These are phyloP conservation scores for Rosalia funebris DNA, from an alignment of 2,888 invertebrate genomes.

Conservation along the genomic window DNA sequence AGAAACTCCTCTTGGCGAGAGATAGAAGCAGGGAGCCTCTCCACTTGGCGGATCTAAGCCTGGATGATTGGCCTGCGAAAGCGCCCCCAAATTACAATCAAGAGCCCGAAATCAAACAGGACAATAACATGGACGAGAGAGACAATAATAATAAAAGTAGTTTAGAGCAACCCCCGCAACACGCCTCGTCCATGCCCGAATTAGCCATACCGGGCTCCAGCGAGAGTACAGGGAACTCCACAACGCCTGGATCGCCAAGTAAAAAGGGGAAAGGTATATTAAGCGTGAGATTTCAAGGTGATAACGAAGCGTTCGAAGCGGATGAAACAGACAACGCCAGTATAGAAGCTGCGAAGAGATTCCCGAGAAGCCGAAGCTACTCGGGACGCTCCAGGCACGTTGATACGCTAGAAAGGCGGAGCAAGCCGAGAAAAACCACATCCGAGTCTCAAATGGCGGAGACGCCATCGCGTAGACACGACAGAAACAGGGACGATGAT, in stretches of 20 bases:
- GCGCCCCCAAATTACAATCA: conserved; percentile 30
- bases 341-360: conserved; percentile 55
- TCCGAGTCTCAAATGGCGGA: conserved; percentile 57
- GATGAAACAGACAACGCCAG: conserved; percentile 59
- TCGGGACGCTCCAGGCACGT: conserved; percentile 63
- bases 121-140: conserved; percentile 49
- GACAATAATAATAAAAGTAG: conserved; percentile 47
- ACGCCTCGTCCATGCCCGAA: conserved; percentile 74
- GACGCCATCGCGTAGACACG: conserved; percentile 61
- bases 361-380: conserved; percentile 68
- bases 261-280: conserved; percentile 61
- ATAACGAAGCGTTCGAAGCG: conserved; percentile 64
- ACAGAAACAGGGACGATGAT: conserved; percentile 69
- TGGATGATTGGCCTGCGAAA: conserved; percentile 68
- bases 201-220: conserved; percentile 62
- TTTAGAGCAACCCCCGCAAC: conserved; percentile 57
- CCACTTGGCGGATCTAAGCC: conserved; percentile 69
- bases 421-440: conserved; percentile 55
- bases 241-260: conserved; percentile 61
- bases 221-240: conserved; percentile 48
- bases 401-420: conserved; percentile 57
- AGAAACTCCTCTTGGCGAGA: conserved; percentile 67
- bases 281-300: conserved; percentile 69
- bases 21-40: conserved; percentile 71
- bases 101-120: conserved; percentile 37